Conservation (phyloP, 2,888 invertebrate genomes). For the Tuberolachnus salignus region DNA sequence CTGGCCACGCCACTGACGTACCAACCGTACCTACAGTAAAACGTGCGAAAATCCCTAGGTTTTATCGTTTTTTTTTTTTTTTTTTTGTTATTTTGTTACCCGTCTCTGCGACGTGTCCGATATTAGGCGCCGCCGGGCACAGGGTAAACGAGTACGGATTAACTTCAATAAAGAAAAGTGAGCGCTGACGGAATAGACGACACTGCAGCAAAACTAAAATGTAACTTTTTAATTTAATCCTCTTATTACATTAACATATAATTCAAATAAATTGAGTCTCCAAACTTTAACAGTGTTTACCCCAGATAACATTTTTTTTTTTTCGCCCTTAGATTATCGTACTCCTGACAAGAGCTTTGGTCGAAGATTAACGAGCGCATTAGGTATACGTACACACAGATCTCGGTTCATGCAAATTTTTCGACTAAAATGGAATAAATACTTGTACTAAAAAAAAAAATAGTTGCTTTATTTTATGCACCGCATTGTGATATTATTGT, state of each 20-base stretch:
- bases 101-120: not conserved
- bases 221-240: conserved; percentile 42
- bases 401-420: not conserved
- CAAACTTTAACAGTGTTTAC: conserved; percentile 32
- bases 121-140: not conserved
- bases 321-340: conserved; percentile 3
- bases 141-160: conserved; percentile 7
- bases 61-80: not conserved
- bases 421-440: not conserved
- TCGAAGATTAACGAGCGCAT: not conserved
- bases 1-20: not conserved
- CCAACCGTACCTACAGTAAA: not conserved
- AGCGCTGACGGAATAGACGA: not conserved
- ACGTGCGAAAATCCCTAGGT: not conserved
- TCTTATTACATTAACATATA: conserved; percentile 45
- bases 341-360: not conserved
- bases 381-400: not conserved
- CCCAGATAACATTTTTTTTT: conserved; percentile 32
- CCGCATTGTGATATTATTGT: too few species aligned
- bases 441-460: not conserved
- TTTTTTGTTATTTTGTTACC: not conserved
- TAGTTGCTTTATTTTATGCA: too few species aligned
- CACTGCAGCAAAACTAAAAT: not conserved
- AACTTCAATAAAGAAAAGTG: conserved; percentile 21
- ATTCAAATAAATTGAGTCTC: conserved; percentile 45